Evolutionary conservation across 2,113 vertebrate genomes (phyloP), one percentile per base, ranked within the genome.

Genomic region (Hyla sarda): DNA sequence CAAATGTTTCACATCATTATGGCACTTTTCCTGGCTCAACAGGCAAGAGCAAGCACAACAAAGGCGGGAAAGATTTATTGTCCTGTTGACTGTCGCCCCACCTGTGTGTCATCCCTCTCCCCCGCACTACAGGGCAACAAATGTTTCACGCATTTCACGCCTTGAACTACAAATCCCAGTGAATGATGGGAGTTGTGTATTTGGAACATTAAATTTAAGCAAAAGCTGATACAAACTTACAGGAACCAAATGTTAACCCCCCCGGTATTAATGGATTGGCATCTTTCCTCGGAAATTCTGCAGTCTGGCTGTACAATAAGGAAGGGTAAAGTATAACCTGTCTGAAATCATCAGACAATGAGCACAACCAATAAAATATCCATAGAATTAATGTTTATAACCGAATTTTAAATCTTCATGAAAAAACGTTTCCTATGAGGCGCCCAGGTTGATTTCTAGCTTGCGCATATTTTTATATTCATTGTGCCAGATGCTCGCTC

Each of bases 401-500:
- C 17, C 14, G 75, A 52, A 62, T 79, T 52, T 58, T 85, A 79
- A 78, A 79, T 81, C 84, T 73, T 73, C 41, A 86, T 73, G 77
- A 86, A 81, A 81, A 72, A 86, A 25, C 3, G 41, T 58, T 86
- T 86, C 76, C 84, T 72, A 54, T 50, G 11, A 58, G 76, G 50
- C 50, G 47, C 50, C 69, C 50, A 58, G 45, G 77, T 73, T 58
- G 84, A 71, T 86, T 86, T 86, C 67, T 81, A 25, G 77, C 48
- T 86, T n/a, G 17, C 32, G 50, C 50, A 54, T 73, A 81, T 86
- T 81, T 86, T 86, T 86, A 81, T 81, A 86, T 86, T 86, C 76
- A 58, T 79, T 69, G 67, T 56, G 62, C 50, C 76, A 81, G 77
- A 86, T 81, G 84, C 76, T 73, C 19, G 45, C 47, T 80, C 54